phyloP scores from a whole-genome alignment of 2,797 vertebrate species.

The Rallus crepitans region DNA sequence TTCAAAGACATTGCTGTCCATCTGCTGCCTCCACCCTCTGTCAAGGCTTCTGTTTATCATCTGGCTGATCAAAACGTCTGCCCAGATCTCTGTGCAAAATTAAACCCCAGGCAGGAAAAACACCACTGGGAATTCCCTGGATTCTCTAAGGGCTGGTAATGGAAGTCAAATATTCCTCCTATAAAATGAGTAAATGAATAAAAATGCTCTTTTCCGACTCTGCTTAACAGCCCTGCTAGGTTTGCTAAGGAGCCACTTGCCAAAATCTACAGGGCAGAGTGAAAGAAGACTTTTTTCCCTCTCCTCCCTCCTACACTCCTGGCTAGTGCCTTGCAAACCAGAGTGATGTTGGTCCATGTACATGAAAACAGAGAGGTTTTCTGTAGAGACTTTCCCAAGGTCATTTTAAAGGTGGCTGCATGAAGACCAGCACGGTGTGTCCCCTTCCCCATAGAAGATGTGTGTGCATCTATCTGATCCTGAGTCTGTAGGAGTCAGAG shows the following conservation, averaged over 20 bases:
- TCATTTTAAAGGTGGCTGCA: not conserved
- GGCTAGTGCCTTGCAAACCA: not conserved
- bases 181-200: not conserved
- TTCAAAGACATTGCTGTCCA: not conserved
- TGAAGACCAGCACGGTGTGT: not conserved
- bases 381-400: constrained; percentile 26
- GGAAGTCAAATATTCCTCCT: not conserved
- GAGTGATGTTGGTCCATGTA: fast-evolving
- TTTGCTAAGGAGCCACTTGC: not conserved
- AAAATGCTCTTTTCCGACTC: not conserved
- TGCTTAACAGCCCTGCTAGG: not conserved
- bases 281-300: not conserved
- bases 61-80: not conserved
- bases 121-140: not conserved
- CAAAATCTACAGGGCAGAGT: not conserved
- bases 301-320: not conserved
- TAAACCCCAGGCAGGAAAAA: not conserved
- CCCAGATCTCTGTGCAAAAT: not conserved
- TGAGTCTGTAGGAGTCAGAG: constrained; percentile 13
- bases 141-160: not conserved
- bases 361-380: constrained; percentile 44
- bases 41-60: not conserved
- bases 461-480: not conserved
- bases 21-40: not conserved
- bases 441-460: not conserved